A percentile compares a stretch with the other conserved stretches of the same genome.
phyloP scores from a whole-genome alignment of 2,113 vertebrate species.

The Dicentrarchus labrax region DNA sequence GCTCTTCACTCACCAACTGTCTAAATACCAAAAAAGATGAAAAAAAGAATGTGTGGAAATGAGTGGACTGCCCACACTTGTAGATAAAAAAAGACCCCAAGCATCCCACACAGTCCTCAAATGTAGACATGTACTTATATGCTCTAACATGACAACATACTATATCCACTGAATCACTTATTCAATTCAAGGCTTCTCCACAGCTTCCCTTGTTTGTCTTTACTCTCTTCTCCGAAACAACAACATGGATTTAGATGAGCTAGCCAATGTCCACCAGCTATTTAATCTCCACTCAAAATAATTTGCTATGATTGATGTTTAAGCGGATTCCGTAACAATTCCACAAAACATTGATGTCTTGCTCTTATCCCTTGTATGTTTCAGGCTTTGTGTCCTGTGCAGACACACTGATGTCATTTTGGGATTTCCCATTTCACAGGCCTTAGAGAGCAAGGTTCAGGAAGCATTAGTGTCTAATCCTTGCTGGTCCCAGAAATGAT shows the following conservation, averaged over 20 bases:
- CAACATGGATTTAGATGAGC: slow-evolving; percentile 39
- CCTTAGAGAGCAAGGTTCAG: slow-evolving; percentile 31
- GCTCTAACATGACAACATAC: not conserved
- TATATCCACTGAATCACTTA: not conserved
- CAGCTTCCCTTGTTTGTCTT: not conserved
- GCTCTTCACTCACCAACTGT: not conserved
- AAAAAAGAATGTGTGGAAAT: not conserved
- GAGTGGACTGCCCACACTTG: slow-evolving; percentile 1
- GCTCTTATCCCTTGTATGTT: slow-evolving; percentile 43
- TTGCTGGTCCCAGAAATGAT: slow-evolving; percentile 39
- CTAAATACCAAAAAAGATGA: not conserved
- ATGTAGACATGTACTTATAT: not conserved
- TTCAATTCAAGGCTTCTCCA: not conserved
- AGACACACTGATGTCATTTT: slow-evolving; percentile 42
- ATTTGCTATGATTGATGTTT: slow-evolving; percentile 73
- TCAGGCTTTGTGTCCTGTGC: slow-evolving; percentile 45
- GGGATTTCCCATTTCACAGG: slow-evolving; percentile 57
- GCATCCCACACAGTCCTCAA: slow-evolving; percentile 4
- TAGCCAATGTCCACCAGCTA: slow-evolving; percentile 41
- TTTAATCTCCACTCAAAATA: slow-evolving; percentile 72
- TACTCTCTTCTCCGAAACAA: not conserved
- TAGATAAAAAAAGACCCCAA: not conserved
- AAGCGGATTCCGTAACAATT: slow-evolving; percentile 72
- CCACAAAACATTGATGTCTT: slow-evolving; percentile 26
- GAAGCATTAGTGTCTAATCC: slow-evolving; percentile 60